A percentile compares a stretch with the other conserved stretches of the same genome.
Evolutionary conservation across 2,113 vertebrate genomes (phyloP).

Genomic region (Poicephalus meyeri): DNA sequence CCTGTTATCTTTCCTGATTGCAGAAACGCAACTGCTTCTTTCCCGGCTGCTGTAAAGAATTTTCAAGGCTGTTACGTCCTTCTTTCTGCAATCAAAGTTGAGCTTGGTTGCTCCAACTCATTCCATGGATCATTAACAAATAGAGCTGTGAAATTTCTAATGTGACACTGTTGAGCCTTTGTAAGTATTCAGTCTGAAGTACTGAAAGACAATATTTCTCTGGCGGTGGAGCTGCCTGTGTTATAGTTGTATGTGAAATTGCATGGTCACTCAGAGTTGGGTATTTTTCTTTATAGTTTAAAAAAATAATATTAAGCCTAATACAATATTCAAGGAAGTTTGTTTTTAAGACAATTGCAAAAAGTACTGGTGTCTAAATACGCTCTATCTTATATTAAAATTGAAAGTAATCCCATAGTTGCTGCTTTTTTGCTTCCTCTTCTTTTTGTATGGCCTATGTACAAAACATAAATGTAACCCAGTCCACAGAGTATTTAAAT

Average conservation of each 20-base stretch:
- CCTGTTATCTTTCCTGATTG: background rate
- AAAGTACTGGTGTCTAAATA: background rate
- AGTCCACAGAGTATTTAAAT: background rate
- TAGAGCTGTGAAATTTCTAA: background rate
- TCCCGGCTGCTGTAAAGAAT: background rate
- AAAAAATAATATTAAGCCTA: background rate
- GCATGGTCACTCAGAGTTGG: background rate
- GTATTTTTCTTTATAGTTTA: background rate
- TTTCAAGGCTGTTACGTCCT: background rate
- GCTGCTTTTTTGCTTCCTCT: background rate
- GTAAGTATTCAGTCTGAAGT: constrained; percentile 4
- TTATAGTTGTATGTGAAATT: background rate
- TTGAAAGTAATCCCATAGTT: background rate
- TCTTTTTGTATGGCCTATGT: background rate
- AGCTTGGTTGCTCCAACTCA: background rate
- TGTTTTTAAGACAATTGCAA: background rate
- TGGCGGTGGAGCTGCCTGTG: background rate
- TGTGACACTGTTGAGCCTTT: background rate
- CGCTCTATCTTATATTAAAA: background rate
- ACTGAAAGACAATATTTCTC: background rate
- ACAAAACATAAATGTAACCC: background rate
- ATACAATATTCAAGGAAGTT: background rate
- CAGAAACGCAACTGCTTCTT: background rate
- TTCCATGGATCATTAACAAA: constrained; percentile 5
- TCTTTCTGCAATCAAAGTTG: background rate